These are phyloP conservation scores for Timandra comae DNA, from an alignment of 2,888 invertebrate genomes.

Conservation along the genomic window DNA sequence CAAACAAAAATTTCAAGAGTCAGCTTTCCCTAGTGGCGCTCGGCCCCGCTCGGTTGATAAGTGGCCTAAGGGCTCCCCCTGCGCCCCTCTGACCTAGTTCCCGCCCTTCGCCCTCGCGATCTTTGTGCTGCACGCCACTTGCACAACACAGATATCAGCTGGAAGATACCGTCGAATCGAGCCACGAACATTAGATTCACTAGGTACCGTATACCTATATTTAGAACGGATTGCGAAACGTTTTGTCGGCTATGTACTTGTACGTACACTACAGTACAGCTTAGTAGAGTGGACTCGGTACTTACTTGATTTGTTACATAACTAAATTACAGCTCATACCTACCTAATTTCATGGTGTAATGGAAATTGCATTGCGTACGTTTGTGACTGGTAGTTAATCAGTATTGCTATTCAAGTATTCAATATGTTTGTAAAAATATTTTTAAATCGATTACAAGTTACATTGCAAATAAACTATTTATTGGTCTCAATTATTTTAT, in stretches of 20 bases:
- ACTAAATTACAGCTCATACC: too few relatives aligned
- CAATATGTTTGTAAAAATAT: too few relatives aligned
- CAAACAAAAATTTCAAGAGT: slow-evolving; percentile 59
- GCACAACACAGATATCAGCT: slow-evolving; percentile 72
- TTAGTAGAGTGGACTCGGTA: too few relatives aligned
- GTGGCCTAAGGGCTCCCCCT: slow-evolving; percentile 71
- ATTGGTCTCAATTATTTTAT: too few relatives aligned
- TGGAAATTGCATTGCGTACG: too few relatives aligned
- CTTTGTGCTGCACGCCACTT: slow-evolving; percentile 69
- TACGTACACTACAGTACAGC: too few relatives aligned
- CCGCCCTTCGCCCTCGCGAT: slow-evolving; percentile 63
- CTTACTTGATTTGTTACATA: too few relatives aligned
- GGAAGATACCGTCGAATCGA: slow-evolving; percentile 55
- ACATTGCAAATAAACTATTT: too few relatives aligned
- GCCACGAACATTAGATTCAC: slow-evolving; percentile 32
- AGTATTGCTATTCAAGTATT: too few relatives aligned
- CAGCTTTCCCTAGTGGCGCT: slow-evolving; percentile 59
- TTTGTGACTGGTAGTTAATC: too few relatives aligned
- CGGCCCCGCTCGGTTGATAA: slow-evolving; percentile 59
- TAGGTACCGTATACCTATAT: slow-evolving; percentile 18
- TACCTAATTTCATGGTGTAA: too few relatives aligned
- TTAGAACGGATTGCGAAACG: slow-evolving; percentile 36
- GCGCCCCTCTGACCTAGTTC: slow-evolving; percentile 50
- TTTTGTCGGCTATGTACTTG: not conserved
- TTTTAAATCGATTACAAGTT: too few relatives aligned